These are phyloP conservation scores for Steinernema scapterisci DNA, from an alignment of 2,888 invertebrate species.

Conservation along the genomic window DNA sequence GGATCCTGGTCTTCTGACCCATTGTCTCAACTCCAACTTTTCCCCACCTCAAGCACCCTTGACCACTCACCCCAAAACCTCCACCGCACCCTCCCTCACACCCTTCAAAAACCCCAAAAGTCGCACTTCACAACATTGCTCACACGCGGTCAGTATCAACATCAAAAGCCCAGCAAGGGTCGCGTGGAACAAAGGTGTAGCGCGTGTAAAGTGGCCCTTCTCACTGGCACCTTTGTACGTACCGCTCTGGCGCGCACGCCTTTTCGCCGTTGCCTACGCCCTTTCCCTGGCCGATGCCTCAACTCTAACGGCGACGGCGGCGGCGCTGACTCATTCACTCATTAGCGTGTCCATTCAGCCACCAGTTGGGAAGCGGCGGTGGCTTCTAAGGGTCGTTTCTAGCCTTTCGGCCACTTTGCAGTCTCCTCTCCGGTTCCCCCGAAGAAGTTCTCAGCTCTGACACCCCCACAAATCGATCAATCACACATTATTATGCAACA, in stretches of 20 bases:
- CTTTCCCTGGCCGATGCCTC: background rate
- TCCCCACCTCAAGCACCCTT: too few species aligned
- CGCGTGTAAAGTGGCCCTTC: constrained; percentile 25
- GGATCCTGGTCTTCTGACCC: too few species aligned
- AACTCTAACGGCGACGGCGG: background rate
- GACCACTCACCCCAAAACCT: background rate
- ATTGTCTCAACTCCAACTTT: too few species aligned
- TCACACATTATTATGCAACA: constrained; percentile 31
- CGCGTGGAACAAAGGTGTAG: background rate
- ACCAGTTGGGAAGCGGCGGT: background rate
- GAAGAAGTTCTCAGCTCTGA: background rate
- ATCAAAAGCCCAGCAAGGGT: background rate
- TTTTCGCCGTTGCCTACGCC: background rate
- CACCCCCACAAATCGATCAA: background rate
- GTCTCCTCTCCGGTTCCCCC: background rate
- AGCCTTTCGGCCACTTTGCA: background rate
- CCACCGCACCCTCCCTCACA: background rate
- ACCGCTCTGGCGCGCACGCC: too few species aligned
- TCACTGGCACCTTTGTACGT: constrained; percentile 1
- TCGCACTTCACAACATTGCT: background rate
- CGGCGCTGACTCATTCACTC: constrained; percentile 7
- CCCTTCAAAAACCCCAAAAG: background rate
- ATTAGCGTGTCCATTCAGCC: background rate
- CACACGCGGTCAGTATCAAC: constrained; percentile 8
- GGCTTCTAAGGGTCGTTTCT: too few species aligned